Conservation (phyloP, 2,797 vertebrate genomes). For the Moxostoma hubbsi region DNA sequence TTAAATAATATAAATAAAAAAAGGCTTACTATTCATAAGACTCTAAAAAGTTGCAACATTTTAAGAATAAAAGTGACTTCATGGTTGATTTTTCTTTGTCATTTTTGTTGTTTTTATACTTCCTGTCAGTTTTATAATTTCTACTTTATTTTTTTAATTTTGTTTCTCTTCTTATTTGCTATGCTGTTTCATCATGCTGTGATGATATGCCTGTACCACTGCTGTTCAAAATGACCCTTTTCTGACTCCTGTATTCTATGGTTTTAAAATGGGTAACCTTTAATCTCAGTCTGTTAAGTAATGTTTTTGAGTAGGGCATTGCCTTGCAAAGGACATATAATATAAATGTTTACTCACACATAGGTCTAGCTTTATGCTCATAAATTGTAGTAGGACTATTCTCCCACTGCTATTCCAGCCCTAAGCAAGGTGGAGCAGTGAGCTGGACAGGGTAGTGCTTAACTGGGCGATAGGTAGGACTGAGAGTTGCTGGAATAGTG, state of each 20-base stretch:
- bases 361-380: conserved; percentile 25
- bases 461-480: conserved; percentile 11
- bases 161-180: conserved; percentile 20
- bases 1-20: no score
- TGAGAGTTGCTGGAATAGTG: conserved; percentile 7
- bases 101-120: conserved; percentile 11
- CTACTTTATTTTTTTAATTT: conserved; percentile 16
- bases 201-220: background rate
- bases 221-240: conserved; percentile 54
- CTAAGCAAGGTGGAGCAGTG: conserved; percentile 37
- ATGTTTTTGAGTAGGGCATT: conserved; percentile 38
- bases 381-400: conserved; percentile 57
- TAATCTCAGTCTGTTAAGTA: conserved; percentile 39
- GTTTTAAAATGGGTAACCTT: conserved; percentile 51
- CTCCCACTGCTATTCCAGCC: conserved; percentile 41
- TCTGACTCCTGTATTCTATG: conserved; percentile 56
- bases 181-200: conserved; percentile 18
- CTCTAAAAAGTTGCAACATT: no score
- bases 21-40: no score
- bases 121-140: conserved; percentile 34
- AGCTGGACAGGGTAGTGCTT: background rate
- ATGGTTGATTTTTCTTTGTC: background rate
- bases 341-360: conserved; percentile 42
- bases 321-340: conserved; percentile 43
- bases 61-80: background rate